Evolutionary conservation across 2,888 invertebrate species (phyloP).

Genomic region (Anticlea derivata): DNA sequence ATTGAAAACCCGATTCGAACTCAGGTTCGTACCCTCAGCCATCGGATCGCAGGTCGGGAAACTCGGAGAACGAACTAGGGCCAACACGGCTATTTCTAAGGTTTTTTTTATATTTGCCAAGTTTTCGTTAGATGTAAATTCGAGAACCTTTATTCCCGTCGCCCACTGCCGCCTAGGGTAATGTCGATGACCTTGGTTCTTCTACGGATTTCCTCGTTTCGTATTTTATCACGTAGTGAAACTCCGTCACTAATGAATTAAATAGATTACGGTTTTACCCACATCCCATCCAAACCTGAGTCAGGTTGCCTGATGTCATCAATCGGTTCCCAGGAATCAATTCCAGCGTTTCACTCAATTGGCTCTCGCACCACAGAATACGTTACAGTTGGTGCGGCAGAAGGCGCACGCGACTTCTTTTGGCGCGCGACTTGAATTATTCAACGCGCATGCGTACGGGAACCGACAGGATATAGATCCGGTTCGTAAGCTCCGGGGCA

Average conservation of each 20-base stretch:
- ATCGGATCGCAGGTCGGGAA: no score
- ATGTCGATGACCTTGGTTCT: no score
- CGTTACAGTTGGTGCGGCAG: slow-evolving; percentile 5
- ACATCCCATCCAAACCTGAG: slow-evolving; percentile 15
- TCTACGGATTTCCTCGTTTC: no score
- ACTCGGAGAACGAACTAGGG: no score
- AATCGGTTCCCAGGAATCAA: slow-evolving; percentile 41
- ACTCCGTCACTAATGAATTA: neutral
- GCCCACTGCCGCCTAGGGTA: no score
- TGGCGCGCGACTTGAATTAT: slow-evolving; percentile 60
- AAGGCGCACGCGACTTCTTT: slow-evolving; percentile 46
- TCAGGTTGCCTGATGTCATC: slow-evolving; percentile 42
- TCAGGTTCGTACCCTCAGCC: no score
- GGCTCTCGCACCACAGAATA: slow-evolving; percentile 8
- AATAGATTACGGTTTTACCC: slow-evolving; percentile 17
- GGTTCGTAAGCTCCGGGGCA: slow-evolving; percentile 49
- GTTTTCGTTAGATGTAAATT: no score
- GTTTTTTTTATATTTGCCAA: no score
- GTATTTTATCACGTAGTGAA: neutral
- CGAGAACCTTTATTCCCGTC: no score
- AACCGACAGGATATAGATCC: slow-evolving; percentile 76
- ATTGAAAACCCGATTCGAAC: no score
- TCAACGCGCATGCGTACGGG: slow-evolving; percentile 54
- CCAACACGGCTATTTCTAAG: no score
- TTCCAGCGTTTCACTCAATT: slow-evolving; percentile 38